A percentile compares a stretch with the other conserved stretches of the same genome.
Conservation (phyloP, 2,888 invertebrate species). For the Tenthredo scrophulariae region DNA sequence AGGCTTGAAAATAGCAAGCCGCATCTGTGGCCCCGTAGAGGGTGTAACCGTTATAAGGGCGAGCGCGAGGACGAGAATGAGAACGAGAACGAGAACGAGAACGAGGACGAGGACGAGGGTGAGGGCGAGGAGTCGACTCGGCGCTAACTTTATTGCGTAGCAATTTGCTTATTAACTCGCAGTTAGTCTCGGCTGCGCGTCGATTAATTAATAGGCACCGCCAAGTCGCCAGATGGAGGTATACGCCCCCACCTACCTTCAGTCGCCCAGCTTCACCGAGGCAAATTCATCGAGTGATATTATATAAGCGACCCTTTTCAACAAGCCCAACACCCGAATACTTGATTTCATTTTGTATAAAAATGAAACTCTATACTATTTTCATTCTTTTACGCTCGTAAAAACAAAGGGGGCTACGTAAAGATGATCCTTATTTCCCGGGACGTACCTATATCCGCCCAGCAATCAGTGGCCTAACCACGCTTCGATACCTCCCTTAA, state of each 20-base stretch:
- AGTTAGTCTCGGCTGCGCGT: slow-evolving; percentile 77
- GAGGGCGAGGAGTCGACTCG: slow-evolving; percentile 60
- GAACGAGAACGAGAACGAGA: slow-evolving; percentile 56
- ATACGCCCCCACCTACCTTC: slow-evolving; percentile 45
- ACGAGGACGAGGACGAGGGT: slow-evolving; percentile 59
- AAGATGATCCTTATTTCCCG: not conserved
- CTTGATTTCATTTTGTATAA: slow-evolving; percentile 45
- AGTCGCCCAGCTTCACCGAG: slow-evolving; percentile 46
- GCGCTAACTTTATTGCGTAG: slow-evolving; percentile 76
- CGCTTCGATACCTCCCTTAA: slow-evolving; percentile 12
- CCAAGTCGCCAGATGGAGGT: slow-evolving; percentile 63
- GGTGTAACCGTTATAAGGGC: slow-evolving; percentile 75
- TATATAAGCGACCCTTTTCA: slow-evolving; percentile 5
- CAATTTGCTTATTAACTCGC: slow-evolving; percentile 79
- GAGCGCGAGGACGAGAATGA: slow-evolving; percentile 57
- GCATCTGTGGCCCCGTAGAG: slow-evolving; percentile 77
- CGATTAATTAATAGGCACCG: slow-evolving; percentile 76
- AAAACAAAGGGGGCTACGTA: not conserved
- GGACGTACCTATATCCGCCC: not conserved
- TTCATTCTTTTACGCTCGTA: slow-evolving; percentile 24
- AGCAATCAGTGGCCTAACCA: slow-evolving; percentile 23
- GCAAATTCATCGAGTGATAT: slow-evolving; percentile 40
- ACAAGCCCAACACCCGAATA: slow-evolving; percentile 42
- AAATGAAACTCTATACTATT: slow-evolving; percentile 2
- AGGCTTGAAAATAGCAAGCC: slow-evolving; percentile 72